Evolutionary conservation across 2,888 invertebrate species (phyloP), one percentile per base, ranked within the genome.

Genomic region (Cephus sareptanus): DNA sequence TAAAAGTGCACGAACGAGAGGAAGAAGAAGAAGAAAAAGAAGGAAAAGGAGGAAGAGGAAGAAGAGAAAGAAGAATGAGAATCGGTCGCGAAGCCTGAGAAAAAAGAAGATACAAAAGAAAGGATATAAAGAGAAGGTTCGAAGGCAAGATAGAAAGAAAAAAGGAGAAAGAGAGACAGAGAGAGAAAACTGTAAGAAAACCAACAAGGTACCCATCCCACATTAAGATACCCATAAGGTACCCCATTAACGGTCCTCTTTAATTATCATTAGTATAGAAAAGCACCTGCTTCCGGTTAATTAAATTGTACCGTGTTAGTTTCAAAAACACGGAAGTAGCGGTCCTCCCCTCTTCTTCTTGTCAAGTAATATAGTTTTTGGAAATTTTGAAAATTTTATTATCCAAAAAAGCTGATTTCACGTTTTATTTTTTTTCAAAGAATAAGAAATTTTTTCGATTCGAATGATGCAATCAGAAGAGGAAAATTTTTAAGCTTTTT

Each of bases 1-100:
- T 13, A 40, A 13, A 40, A 40, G 40, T 70, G 15, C 74, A 9
- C n/a, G 37, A 34, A 35, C 11, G 11, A 35, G 35, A 35, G 35
- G n/a, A 79, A 82, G 35, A 76, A 30, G 79, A 79, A 30, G 76
- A 79, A 56, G 34, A 74, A 69, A 56, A 33, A 9, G 69, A 74
- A 74, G n/a, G 13, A 40, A 34, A 34, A 76, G 73, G 37, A 33
- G 69, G 37, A 34, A 34, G 4, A 70, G 80, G 37, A 74, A 79
- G 80, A 84, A 73, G 82, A 83, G 82, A 80, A 76, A 79, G 84
- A 80, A 76, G 85, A 77, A 81, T 84, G 81, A 83, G 81, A 81
- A 31, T 80, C 78, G 77, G 69, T 11, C 33, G 31, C 31, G 71
- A 70, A 33, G 71, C 31, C 76, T 75, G 76, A 76, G 78, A 77